Evolutionary conservation across 2,797 vertebrate species (phyloP), one percentile per base, ranked within the genome.

Genomic region (Dendrocincla fuliginosa): DNA sequence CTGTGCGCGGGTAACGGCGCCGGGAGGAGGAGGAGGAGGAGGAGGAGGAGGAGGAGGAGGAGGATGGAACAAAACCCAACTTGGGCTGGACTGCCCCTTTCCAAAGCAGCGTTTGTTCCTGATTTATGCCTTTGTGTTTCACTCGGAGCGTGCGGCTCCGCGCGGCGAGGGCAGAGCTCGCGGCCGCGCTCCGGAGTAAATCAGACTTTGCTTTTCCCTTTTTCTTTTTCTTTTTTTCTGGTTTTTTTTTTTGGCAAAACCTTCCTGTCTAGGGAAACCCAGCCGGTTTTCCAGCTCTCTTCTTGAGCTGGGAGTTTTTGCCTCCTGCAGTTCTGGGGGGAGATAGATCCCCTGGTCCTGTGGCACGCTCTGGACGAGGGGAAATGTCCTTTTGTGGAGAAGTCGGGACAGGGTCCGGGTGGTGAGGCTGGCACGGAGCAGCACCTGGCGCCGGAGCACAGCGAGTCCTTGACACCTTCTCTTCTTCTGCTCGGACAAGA

Each of bases 61-160:
- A 97, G 97, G 90, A 97, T 80, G 90, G 93, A 94, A 97, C 96
- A 95, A 97, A 97, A 96, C 96, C 92, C 93, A 91, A 95, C 97
- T 97, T 98, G 96, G 90, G 94, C 96, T 73, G 96, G 93, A 90
- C 97, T 86, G 90, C 97, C 96, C 95, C 96, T 96, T 97, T 92
- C 96, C 95, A 89, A 64, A 89, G 76, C 81, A 89, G 90, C 19
- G 47, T 84, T 95, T 77, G 93, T 97, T 97, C 97, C 97, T 97
- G 97, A 95, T 97, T 97, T 97, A 73, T 96, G 78, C 89, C 83
- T 86, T 87, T 23, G 65, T 52, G 9, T 87, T 93, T 61, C 63
- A 9, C 80, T 87, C 67, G 68, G 86, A 84, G 96, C 84, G 13
- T 85, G 95, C 86, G 6, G 90, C 94, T 93, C 94, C 14, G 57